Evolutionary conservation across 2,888 invertebrate species (phyloP).

Genomic region (Gerosis bhagava): DNA sequence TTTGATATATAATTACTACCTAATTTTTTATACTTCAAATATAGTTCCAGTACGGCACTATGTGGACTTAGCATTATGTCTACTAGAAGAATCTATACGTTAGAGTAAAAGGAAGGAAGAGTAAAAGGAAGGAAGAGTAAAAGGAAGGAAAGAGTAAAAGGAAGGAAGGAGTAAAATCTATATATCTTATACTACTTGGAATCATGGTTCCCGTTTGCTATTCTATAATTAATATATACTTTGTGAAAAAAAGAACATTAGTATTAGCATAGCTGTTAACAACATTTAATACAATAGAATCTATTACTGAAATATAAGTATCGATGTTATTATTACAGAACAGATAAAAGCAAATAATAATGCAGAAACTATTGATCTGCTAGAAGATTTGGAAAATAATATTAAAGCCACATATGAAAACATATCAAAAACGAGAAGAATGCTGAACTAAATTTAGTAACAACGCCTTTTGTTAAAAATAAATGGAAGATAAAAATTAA

Average conservation of each 20-base stretch:
- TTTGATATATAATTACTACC: not conserved
- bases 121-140: no score
- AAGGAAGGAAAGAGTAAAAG: no score
- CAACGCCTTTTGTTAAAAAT: no score
- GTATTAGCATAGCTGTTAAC: constrained; percentile 50
- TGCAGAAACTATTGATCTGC: constrained; percentile 49
- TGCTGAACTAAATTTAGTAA: constrained; percentile 6
- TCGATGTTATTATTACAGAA: constrained; percentile 41
- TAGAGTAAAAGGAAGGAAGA: no score
- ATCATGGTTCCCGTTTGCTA: constrained; percentile 84
- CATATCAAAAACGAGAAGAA: constrained; percentile 10
- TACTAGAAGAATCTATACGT: no score
- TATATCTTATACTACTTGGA: no score
- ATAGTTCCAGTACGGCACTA: no score
- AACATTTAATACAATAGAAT: no score
- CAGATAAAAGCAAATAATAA: constrained; percentile 35
- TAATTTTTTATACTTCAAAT: not conserved
- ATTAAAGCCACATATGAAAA: constrained; percentile 10
- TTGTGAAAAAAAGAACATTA: constrained; percentile 80
- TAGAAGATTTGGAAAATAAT: constrained; percentile 36
- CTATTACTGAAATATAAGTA: no score
- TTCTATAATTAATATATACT: constrained; percentile 84
- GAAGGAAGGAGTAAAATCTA: constrained; percentile 80
- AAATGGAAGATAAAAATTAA: no score
- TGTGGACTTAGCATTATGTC: no score